Base-by-base conservation (phyloP, 2,888 invertebrate species). In the Drosophila formosana region DNA sequence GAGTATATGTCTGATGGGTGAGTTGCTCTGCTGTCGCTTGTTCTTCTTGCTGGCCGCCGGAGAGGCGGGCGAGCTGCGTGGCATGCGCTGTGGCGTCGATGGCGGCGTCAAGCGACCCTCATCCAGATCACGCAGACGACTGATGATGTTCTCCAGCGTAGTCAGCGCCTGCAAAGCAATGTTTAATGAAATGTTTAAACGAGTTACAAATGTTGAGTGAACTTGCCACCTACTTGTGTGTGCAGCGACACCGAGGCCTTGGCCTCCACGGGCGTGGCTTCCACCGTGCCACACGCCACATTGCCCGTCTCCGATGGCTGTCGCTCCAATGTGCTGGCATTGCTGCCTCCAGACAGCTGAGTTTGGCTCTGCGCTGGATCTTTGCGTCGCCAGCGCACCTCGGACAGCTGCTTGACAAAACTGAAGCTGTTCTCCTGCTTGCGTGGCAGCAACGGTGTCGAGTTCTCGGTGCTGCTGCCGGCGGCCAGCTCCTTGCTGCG, bases 1-100 rank as follows among this genome's bases (percentile, higher is more conserved):
- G 52, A 98, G 94, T 62, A 97, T 94, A 90, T 96, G 95, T 79
- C 96, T 93, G 80, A 97, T 96, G 3, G 97, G 96, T 30, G 97
- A 97, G 7, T 96, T 95, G 49, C 96, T 96, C 80, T 96, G 95
- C 80, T 96, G 96, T 56, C 96, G 93, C 87, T 95, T 95, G 73
- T 94, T 95, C 92, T 95, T 95, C 92, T 96, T 96, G 72, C 95
- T 94, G 50, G 95, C 95, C 9, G 95, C 95, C 55, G 96, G 96
- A 62, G 95, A 96, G 41, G 95, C 95, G 47, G 96, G 96, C n/a
- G 95, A 96, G 89, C 96, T 96, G 87, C 96, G 94, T 13, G 96
- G 96, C 66, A 96, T 93, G 78, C 96, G 94, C 46, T 94, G 93
- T 0, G 92, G 92, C 26, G 92, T 91, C 25, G 92, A 89, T 18